Evolutionary conservation across 2,888 invertebrate species (phyloP).

Genomic region (Tiliacea citrago): DNA sequence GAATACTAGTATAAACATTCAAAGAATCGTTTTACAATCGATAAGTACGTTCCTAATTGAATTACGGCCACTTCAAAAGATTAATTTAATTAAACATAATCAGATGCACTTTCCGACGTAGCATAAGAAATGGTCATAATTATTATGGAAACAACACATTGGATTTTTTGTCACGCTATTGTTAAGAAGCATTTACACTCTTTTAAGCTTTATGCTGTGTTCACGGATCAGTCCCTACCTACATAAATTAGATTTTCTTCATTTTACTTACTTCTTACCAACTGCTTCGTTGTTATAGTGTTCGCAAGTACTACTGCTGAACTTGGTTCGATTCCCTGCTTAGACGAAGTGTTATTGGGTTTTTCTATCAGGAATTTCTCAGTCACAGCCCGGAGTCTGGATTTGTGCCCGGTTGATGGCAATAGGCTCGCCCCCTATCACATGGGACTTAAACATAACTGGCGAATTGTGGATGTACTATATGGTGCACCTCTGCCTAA

Average conservation of each 20-base stretch:
- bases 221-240: not conserved
- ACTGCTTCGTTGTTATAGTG: no score
- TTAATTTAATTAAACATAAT: conserved; percentile 59
- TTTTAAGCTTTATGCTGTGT: not conserved
- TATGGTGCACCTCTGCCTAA: no score
- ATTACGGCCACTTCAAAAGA: conserved; percentile 53
- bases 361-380: not conserved
- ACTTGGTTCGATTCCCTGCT: not conserved
- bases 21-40: conserved; percentile 47
- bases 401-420: not conserved
- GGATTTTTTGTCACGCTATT: conserved; percentile 16
- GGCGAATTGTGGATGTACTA: not conserved
- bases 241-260: no score
- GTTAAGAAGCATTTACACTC: conserved; percentile 36
- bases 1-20: conserved; percentile 25
- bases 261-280: no score
- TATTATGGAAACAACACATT: conserved; percentile 22
- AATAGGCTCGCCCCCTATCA: no score
- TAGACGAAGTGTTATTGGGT: not conserved
- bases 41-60: conserved; percentile 47
- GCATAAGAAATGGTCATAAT: conserved; percentile 40
- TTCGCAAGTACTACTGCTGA: no score
- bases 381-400: not conserved
- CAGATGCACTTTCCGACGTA: conserved; percentile 27
- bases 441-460: not conserved